Evolutionary conservation across 2,888 invertebrate species (phyloP).

Genomic region (Portevinia maculata): DNA sequence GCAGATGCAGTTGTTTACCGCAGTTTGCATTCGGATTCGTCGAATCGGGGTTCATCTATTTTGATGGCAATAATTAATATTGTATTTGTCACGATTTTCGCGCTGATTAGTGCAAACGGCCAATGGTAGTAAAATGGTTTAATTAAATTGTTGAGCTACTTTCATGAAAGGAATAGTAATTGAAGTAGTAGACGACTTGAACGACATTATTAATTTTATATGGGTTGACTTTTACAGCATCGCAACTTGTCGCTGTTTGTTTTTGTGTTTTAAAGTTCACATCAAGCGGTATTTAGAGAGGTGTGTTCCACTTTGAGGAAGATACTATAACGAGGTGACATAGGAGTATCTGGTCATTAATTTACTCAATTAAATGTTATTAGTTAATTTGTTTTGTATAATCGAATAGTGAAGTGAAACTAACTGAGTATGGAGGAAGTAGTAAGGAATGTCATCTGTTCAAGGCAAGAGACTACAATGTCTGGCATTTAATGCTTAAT

Average conservation of each 20-base stretch:
- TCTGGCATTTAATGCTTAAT: too few species aligned
- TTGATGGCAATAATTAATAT: slow-evolving; percentile 65
- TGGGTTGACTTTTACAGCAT: slow-evolving; percentile 18
- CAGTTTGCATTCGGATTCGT: slow-evolving; percentile 8
- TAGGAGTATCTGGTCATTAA: slow-evolving; percentile 17
- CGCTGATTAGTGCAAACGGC: slow-evolving; percentile 35
- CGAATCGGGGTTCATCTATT: slow-evolving; percentile 43
- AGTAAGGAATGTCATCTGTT: too few species aligned
- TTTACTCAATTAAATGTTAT: background rate
- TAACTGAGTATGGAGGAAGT: too few species aligned
- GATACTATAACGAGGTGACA: slow-evolving; percentile 8
- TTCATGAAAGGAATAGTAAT: slow-evolving; percentile 17
- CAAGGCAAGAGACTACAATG: too few species aligned
- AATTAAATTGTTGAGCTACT: slow-evolving; percentile 62
- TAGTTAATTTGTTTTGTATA: slow-evolving; percentile 14
- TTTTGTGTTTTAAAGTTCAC: background rate
- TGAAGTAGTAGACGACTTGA: slow-evolving; percentile 26
- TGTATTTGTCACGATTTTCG: slow-evolving; percentile 59
- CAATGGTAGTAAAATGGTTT: slow-evolving; percentile 10
- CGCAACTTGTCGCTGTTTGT: background rate
- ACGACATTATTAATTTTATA: slow-evolving; percentile 38
- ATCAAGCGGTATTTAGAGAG: slow-evolving; percentile 17
- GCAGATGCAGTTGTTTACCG: slow-evolving; percentile 11
- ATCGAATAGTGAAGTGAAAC: background rate
- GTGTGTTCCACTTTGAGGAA: slow-evolving; percentile 15